phyloP scores from a whole-genome alignment of 1,140 invertebrate genomes.

The Amyelois transitella region DNA sequence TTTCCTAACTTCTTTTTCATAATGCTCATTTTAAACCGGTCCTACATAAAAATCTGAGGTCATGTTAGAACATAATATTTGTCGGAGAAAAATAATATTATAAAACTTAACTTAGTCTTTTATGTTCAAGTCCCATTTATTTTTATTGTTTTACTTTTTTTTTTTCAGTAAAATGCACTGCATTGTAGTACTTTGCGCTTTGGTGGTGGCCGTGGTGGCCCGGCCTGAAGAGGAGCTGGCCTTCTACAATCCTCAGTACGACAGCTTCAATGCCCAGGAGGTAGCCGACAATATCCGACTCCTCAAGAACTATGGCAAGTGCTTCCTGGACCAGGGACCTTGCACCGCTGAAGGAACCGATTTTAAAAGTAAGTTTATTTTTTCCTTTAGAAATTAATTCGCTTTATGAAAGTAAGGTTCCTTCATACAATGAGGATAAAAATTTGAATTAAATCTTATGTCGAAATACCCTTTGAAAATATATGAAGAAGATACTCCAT shows the following conservation, averaged over 20 bases:
- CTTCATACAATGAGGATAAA: no score
- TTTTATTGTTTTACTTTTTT: constrained; percentile 7
- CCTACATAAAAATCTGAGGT: no score
- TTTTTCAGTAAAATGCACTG: constrained; percentile 47
- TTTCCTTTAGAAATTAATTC: background rate
- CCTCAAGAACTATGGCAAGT: constrained; percentile 81
- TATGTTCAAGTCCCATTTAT: background rate
- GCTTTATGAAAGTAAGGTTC: no score
- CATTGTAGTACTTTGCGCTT: constrained; percentile 29
- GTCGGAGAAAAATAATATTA: no score
- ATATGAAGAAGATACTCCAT: no score
- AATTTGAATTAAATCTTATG: no score
- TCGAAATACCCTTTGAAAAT: no score
- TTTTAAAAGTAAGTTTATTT: constrained; percentile 79
- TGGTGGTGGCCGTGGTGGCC: constrained; percentile 31
- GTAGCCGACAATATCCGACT: constrained; percentile 79
- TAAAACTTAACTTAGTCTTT: no score
- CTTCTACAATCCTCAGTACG: constrained; percentile 55
- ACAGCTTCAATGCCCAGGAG: constrained; percentile 80
- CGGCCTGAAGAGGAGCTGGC: constrained; percentile 28
- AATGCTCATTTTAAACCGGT: no score
- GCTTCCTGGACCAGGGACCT: constrained; percentile 80
- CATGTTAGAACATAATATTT: no score
- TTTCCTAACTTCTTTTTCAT: no score
- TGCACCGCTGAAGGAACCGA: constrained; percentile 83